Evolutionary conservation across 2,797 vertebrate species (phyloP), one percentile per base, ranked within the genome.

Genomic region (Peromyscus attwateri): DNA sequence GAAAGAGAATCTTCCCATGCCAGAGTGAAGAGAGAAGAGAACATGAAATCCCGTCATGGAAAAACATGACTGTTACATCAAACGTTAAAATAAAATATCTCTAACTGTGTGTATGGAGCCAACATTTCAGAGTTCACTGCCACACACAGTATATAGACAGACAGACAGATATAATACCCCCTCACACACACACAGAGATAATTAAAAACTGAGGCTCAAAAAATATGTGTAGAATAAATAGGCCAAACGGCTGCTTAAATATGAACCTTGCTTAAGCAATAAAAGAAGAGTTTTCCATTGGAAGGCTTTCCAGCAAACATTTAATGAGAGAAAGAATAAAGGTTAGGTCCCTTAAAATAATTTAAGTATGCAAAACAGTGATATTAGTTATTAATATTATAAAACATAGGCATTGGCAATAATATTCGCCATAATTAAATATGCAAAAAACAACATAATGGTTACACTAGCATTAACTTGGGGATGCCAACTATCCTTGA

Each of bases 1-100:
- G 98, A 98, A 98, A 98, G 87, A 98, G 97, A 97, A 97, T 98
- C 98, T 98, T 98, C 98, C 97, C 98, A 98, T 97, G 98, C 96
- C 97, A 98, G 97, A 97, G 97, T 85, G 97, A 98, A 96, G 91
- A 76, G 29, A 46, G 9, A 84, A 46, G 60, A 76, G 85, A 70
- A 98, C 98, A 95, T 81, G 89, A 96, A 87, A n/a, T 62, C 21
- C 96, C 96, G 94, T 97, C 96, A 96, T 95, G 98, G 96, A 98
- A 98, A 97, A 92, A 49, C 77, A 96, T 89, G 95, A 98, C 83
- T 98, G 97, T 97, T 97, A 96, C 96, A 64, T 89, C 95, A 97
- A 76, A 98, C 98, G 98, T 98, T 94, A 98, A 98, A 98, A 98
- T 95, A 97, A 97, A 98, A 97, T 97, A 96, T 96, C 97, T 92